Conservation (phyloP, 1,140 invertebrate genomes). For the Drosophila pectinifera region DNA sequence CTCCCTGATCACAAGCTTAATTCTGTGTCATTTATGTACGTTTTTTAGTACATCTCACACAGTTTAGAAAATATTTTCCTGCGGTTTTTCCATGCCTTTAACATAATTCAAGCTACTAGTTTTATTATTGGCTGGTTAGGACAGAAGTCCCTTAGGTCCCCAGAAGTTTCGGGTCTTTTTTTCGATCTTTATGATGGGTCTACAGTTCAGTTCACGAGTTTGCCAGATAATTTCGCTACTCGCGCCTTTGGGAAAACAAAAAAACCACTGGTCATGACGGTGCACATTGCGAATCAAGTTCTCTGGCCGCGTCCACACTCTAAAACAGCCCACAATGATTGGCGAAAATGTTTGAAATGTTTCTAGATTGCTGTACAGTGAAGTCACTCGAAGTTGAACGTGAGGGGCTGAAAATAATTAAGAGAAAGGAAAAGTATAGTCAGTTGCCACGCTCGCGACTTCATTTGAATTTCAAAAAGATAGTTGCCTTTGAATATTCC, state of each 20-base stretch:
- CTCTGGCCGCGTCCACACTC: constrained; percentile 33
- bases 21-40: not conserved
- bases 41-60: not conserved
- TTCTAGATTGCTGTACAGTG: constrained; percentile 47
- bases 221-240: constrained; percentile 46
- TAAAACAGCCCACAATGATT: constrained; percentile 56
- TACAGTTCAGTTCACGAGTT: constrained; percentile 42
- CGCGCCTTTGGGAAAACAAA: constrained; percentile 30
- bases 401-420: constrained; percentile 1
- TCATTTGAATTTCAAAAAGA: not conserved
- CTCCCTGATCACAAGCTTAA: not conserved
- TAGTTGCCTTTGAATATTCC: constrained; percentile 1
- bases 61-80: no score
- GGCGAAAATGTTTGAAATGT: constrained; percentile 51
- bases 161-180: constrained; percentile 25
- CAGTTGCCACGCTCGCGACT: not conserved
- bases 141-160: no score
- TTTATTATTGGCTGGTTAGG: not conserved
- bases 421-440: not conserved
- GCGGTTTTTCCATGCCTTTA: not conserved
- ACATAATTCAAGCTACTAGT: not conserved
- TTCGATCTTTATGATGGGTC: constrained; percentile 18
- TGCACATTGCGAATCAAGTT: constrained; percentile 52
- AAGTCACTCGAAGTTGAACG: constrained; percentile 6
- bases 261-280: constrained; percentile 54